A percentile compares a stretch with the other conserved stretches of the same genome.
Conservation (phyloP, 2,797 vertebrate species). For the Somateria mollissima region DNA sequence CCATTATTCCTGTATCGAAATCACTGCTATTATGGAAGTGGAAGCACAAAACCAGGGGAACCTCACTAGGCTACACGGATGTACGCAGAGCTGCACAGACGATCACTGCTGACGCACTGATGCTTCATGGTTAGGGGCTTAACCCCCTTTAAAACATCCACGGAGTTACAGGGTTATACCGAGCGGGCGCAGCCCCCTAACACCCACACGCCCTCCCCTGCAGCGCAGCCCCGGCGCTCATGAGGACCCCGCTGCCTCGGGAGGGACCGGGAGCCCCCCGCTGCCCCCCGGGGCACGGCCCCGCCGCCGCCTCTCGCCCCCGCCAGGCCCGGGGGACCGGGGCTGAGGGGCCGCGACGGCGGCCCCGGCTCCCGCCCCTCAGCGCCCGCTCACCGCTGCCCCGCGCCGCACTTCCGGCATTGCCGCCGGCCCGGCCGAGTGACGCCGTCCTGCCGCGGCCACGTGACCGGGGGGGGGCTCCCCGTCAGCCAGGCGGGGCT, state of each 20-base stretch:
- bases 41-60: background rate
- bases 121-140: no score
- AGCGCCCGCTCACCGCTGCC: background rate
- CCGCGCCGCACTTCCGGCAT: background rate
- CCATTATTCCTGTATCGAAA: background rate
- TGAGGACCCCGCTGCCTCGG: no score
- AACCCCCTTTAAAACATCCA: background rate
- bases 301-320: background rate
- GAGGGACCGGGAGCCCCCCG: fast-evolving
- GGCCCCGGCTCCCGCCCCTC: no score
- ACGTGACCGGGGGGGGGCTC: background rate
- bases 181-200: background rate
- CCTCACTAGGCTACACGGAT: background rate
- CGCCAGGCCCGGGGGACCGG: no score
- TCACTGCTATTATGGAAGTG: background rate
- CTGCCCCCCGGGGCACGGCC: no score
- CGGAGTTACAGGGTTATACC: background rate
- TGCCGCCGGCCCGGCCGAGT: background rate
- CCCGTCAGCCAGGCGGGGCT: no score
- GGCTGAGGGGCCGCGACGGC: no score
- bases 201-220: fast-evolving
- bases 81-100: background rate
- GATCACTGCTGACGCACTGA: background rate
- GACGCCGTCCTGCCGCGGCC: background rate
- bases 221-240: background rate